phyloP scores from a whole-genome alignment of 2,888 invertebrate species.

The Phasia obesa region DNA sequence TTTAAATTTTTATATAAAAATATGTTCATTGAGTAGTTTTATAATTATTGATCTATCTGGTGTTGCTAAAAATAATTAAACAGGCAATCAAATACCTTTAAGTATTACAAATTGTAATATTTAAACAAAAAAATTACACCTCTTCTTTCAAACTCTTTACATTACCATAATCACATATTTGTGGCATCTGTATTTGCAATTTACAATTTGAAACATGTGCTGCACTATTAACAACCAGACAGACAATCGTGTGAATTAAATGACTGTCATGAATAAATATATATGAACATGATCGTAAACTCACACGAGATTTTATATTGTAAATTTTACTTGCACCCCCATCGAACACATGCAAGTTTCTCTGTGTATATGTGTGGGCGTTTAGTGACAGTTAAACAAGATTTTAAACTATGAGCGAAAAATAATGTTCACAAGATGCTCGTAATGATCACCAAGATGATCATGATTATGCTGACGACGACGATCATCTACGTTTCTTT shows the following conservation, averaged over 20 bases:
- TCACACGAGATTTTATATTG: background rate
- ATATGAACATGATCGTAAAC: background rate
- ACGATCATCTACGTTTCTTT: slow-evolving; percentile 19
- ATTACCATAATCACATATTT: background rate
- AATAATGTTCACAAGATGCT: slow-evolving; percentile 21
- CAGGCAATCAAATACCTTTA: too few relatives aligned
- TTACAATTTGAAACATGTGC: slow-evolving; percentile 39
- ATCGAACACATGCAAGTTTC: background rate
- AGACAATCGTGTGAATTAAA: slow-evolving; percentile 62
- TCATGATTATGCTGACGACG: background rate
- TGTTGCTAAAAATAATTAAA: too few relatives aligned
- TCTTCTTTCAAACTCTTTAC: background rate
- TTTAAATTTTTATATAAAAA: too few relatives aligned
- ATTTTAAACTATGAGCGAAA: slow-evolving; percentile 16
- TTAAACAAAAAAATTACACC: background rate
- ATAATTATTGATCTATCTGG: too few relatives aligned
- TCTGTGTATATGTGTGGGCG: slow-evolving; percentile 56
- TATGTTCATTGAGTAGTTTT: too few relatives aligned
- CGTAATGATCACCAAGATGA: slow-evolving; percentile 3
- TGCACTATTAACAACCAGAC: slow-evolving; percentile 38
- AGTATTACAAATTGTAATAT: too few relatives aligned
- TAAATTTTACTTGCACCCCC: background rate
- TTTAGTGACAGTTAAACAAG: slow-evolving; percentile 52
- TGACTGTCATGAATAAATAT: slow-evolving; percentile 39
- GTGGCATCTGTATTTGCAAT: slow-evolving; percentile 33